Evolutionary conservation across 2,888 invertebrate genomes (phyloP).

Genomic region (Megaustenia siamemsis): DNA sequence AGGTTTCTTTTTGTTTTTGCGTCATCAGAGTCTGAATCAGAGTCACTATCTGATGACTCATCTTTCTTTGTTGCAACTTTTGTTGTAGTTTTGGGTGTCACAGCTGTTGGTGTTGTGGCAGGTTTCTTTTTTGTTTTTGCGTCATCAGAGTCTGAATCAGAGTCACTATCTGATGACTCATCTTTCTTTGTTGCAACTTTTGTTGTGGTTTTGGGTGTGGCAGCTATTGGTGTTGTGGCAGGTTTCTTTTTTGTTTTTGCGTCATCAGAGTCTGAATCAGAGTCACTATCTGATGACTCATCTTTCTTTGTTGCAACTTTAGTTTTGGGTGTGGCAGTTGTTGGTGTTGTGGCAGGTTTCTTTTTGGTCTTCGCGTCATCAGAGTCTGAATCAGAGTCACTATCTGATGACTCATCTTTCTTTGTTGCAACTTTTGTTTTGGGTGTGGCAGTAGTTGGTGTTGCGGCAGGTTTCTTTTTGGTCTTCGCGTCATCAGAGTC

Average conservation of each 20-base stretch:
- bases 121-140: neutral
- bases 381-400: conserved; percentile 42
- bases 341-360: neutral
- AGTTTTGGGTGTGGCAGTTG: conserved; percentile 21
- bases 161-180: neutral
- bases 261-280: conserved; percentile 42
- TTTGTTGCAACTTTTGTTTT: neutral
- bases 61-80: conserved; percentile 57
- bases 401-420: conserved; percentile 30
- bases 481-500: conserved; percentile 41
- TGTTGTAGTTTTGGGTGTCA: conserved; percentile 15
- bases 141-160: neutral
- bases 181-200: neutral
- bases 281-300: conserved; percentile 50
- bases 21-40: conserved; percentile 47
- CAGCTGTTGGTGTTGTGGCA: neutral
- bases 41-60: conserved; percentile 57
- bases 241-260: too few relatives aligned
- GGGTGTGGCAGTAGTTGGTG: conserved; percentile 30
- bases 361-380: conserved; percentile 53
- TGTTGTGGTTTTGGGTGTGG: conserved; percentile 34
- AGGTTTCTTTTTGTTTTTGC: conserved; percentile 30
- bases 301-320: conserved; percentile 19
- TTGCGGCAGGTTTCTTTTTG: conserved; percentile 11
- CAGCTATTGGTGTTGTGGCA: conserved; percentile 27